Evolutionary conservation across 2,888 invertebrate species (phyloP).

Genomic region (Gandaritis pyraliata): DNA sequence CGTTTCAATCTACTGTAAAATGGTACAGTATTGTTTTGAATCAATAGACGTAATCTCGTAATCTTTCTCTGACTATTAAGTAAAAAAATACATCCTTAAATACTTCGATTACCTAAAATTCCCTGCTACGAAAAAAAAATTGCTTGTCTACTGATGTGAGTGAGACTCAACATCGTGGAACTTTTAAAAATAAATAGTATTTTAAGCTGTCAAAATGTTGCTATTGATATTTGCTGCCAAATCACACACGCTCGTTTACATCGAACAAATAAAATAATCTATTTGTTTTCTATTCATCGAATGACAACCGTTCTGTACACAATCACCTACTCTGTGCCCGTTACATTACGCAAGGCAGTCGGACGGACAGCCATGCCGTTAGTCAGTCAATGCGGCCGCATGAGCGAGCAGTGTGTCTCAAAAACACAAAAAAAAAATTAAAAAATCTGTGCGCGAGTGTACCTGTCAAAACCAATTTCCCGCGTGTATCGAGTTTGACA

Average conservation of each 20-base stretch:
- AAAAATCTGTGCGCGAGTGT: conserved; percentile 48
- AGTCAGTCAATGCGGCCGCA: conserved; percentile 69
- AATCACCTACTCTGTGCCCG: conserved; percentile 77
- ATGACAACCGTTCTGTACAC: conserved; percentile 62
- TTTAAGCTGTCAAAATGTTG: conserved; percentile 3
- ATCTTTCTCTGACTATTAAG: too few relatives aligned
- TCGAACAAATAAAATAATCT: conserved; percentile 27
- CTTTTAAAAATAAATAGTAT: neutral
- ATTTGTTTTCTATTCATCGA: conserved; percentile 34
- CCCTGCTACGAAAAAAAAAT: too few relatives aligned
- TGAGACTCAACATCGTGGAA: too few relatives aligned
- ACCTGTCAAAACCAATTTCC: conserved; percentile 50
- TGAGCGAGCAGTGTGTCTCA: conserved; percentile 58
- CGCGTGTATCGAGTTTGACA: conserved; percentile 29
- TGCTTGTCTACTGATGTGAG: too few relatives aligned
- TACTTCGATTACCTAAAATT: too few relatives aligned
- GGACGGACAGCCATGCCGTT: conserved; percentile 65
- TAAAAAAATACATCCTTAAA: too few relatives aligned
- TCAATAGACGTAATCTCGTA: too few relatives aligned
- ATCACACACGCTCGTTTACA: conserved; percentile 28
- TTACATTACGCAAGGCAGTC: conserved; percentile 77
- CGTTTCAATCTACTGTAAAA: too few relatives aligned
- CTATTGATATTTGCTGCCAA: conserved; percentile 36
- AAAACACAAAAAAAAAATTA: conserved; percentile 51
- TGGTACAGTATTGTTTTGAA: too few relatives aligned